Evolutionary conservation across 2,797 vertebrate species (phyloP).

Genomic region (Hypotaenidia philippensis): DNA sequence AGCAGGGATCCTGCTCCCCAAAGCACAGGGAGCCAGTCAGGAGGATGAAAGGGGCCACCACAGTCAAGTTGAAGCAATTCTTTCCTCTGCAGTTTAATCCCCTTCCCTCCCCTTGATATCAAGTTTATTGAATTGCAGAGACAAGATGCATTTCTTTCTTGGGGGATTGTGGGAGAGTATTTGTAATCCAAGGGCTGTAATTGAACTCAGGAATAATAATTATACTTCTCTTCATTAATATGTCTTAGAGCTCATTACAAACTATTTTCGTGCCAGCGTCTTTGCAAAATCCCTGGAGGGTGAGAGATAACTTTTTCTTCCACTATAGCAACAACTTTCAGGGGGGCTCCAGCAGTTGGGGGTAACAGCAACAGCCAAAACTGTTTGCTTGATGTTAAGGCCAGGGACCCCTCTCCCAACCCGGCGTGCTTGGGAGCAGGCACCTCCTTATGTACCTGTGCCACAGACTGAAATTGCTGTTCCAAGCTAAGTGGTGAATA

Average conservation of each 20-base stretch:
- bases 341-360: background rate
- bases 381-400: background rate
- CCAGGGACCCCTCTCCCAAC: background rate
- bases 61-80: slow-evolving; percentile 46
- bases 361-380: background rate
- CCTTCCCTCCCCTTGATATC: slow-evolving; percentile 40
- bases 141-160: slow-evolving; percentile 65
- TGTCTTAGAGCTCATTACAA: slow-evolving; percentile 72
- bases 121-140: slow-evolving; percentile 56
- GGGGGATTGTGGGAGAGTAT: slow-evolving; percentile 66
- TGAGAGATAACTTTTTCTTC: slow-evolving; percentile 43
- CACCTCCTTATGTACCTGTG: rapidly evolving
- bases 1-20: slow-evolving; percentile 15
- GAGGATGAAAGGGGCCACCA: slow-evolving; percentile 34
- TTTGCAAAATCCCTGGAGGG: slow-evolving; percentile 53
- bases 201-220: slow-evolving; percentile 68
- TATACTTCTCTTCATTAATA: slow-evolving; percentile 70
- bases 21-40: background rate
- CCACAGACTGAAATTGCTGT: background rate
- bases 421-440: rapidly evolving
- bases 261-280: slow-evolving; percentile 65
- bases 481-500: background rate
- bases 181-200: slow-evolving; percentile 70
- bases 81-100: slow-evolving; percentile 54
- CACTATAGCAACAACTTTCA: background rate